Base-by-base conservation (phyloP, 2,113 vertebrate species). In the Halcyon malimbica region DNA sequence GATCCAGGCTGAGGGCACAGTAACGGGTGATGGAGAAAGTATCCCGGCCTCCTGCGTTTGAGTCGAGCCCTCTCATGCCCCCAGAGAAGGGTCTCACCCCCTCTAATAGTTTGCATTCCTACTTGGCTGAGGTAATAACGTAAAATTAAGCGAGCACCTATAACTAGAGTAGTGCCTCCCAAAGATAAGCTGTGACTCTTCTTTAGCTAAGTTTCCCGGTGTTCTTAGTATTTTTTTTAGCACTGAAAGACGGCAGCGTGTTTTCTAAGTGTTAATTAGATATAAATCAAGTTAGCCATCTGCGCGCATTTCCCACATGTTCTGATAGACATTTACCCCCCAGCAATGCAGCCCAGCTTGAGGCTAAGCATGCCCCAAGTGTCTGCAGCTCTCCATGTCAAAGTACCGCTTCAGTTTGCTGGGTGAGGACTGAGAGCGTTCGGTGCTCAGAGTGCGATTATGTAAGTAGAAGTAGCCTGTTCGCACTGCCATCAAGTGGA, bases 401-500 rank as follows among this genome's bases (percentile, higher is more conserved):
- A 2, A 13, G 3, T 14, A 4, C 59, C 3, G 0, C 50, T 8
- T 2, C 0, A 0, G 14, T 0, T 5, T 6, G 1, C 50, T 2
- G 9, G 42, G 16, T 3, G 29, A 39, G 39, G 10, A 3, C 0
- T 0, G 44, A 13, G 2, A 0, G 2, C 6, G 19, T 6, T 6
- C 33, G 5, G 33, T 10, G 35, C 50, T 9, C 37, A 1, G n/a
- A 19, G 62, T 2, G 19, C 9, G 14, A 7, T 21, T 46, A 5
- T 7, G 26, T 9, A 2, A n/a, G 85, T 2, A 37, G 39, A 0
- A 11, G 81, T 2, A 19, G 65, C 77, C 96, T 87, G 85, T 1
- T 28, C 87, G 3, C 70, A 94, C 73, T 87, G 96, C 96, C 97
- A 90, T 83, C 97, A 37, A 64, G 95, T 28, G 97, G 95, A 64